These are phyloP conservation scores for Larimichthys crocea DNA, from an alignment of 2,113 vertebrate genomes.

Conservation along the genomic window DNA sequence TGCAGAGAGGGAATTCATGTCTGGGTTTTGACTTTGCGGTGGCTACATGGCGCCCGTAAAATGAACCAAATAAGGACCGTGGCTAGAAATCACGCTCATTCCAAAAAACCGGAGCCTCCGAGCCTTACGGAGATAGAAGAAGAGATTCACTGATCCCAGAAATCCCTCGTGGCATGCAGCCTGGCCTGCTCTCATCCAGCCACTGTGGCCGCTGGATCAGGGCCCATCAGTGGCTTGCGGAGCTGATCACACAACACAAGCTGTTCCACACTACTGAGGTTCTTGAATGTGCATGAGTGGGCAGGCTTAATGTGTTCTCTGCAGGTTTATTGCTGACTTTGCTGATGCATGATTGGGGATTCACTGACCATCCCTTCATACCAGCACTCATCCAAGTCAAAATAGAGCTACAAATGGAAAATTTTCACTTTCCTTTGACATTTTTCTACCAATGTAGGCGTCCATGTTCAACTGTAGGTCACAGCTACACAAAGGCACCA, in stretches of 20 bases:
- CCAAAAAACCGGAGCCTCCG: slow-evolving; percentile 45
- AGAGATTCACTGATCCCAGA: slow-evolving; percentile 71
- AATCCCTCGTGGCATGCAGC: slow-evolving; percentile 68
- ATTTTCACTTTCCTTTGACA: slow-evolving; percentile 16
- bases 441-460: background rate
- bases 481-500: slow-evolving; percentile 33
- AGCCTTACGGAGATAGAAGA: slow-evolving; percentile 61
- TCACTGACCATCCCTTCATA: slow-evolving; percentile 29
- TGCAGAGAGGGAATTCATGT: slow-evolving; percentile 33
- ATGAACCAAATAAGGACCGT: slow-evolving; percentile 72
- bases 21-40: slow-evolving; percentile 71
- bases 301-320: slow-evolving; percentile 67
- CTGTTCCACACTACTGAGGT: slow-evolving; percentile 44
- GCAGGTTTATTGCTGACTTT: slow-evolving; percentile 70
- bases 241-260: slow-evolving; percentile 54
- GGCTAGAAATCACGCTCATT: slow-evolving; percentile 48
- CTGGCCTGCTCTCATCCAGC: slow-evolving; percentile 57
- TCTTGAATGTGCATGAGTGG: slow-evolving; percentile 59
- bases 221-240: slow-evolving; percentile 58
- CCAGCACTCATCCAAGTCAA: slow-evolving; percentile 36
- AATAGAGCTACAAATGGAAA: slow-evolving; percentile 12
- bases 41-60: slow-evolving; percentile 69
- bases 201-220: slow-evolving; percentile 72
- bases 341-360: slow-evolving; percentile 42
- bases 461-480: slow-evolving; percentile 16